Percentiles rank a stretch among this genome's conserved stretches.
Evolutionary conservation across 2,797 vertebrate species (phyloP).

Genomic region (Pterois miles): DNA sequence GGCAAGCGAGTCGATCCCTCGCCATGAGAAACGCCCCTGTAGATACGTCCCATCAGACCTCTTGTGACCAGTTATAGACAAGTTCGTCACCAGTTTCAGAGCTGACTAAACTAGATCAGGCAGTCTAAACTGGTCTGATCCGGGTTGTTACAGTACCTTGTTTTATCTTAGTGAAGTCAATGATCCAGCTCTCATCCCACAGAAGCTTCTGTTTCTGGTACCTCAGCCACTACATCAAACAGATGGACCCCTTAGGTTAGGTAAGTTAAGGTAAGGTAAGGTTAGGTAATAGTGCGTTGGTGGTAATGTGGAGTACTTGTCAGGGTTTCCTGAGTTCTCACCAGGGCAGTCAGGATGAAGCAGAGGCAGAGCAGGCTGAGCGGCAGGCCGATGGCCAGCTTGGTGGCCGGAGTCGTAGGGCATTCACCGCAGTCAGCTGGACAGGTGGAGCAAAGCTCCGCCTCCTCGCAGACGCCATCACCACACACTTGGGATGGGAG

Average conservation of each 20-base stretch:
- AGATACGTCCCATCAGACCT: too few species aligned
- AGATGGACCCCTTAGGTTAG: background rate
- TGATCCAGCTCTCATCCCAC: slow-evolving; percentile 92
- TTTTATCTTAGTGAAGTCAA: slow-evolving; percentile 86
- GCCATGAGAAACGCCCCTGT: too few species aligned
- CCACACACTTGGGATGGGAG: slow-evolving; percentile 77
- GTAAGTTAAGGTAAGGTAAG: too few species aligned
- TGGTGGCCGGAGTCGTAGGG: slow-evolving; percentile 75
- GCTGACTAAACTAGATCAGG: too few species aligned
- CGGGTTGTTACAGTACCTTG: slow-evolving; percentile 72
- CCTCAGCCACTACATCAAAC: slow-evolving; percentile 81
- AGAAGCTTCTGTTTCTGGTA: slow-evolving; percentile 91
- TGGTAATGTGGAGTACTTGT: background rate
- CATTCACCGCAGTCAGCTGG: slow-evolving; percentile 87
- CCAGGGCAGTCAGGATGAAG: slow-evolving; percentile 80
- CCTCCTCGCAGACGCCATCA: slow-evolving; percentile 83
- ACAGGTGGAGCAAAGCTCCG: slow-evolving; percentile 84
- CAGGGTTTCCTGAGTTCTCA: slow-evolving; percentile 44
- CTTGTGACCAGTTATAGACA: too few species aligned
- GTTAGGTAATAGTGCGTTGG: too few species aligned
- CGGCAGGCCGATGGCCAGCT: slow-evolving; percentile 82
- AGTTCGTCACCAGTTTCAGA: background rate
- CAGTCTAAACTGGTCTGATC: too few species aligned
- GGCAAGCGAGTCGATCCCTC: too few species aligned
- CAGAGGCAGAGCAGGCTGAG: slow-evolving; percentile 81